Conservation (phyloP, 2,888 invertebrate species). For the Cordilura impudica region DNA sequence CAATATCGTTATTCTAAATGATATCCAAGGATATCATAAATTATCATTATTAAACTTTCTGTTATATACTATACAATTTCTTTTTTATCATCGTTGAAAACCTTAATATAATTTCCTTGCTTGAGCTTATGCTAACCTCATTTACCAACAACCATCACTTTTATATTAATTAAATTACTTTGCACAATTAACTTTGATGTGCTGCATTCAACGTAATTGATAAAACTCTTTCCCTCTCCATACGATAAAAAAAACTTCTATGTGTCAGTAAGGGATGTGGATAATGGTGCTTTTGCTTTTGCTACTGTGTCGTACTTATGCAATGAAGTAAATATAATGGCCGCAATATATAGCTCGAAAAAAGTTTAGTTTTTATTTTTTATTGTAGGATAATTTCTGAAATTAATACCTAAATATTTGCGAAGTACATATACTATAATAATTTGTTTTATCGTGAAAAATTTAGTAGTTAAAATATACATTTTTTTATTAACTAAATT, state of each 20-base stretch:
- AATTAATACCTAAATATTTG: too few relatives aligned
- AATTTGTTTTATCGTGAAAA: too few relatives aligned
- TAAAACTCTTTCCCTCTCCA: slow-evolving; percentile 34
- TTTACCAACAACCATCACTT: neutral
- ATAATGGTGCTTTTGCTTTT: neutral
- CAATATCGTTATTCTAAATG: too few relatives aligned
- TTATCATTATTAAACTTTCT: too few relatives aligned
- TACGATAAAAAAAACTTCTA: neutral
- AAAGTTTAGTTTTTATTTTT: slow-evolving; percentile 7
- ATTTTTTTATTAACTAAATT: too few relatives aligned
- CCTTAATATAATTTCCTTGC: neutral
- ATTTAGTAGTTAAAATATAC: too few relatives aligned
- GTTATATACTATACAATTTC: too few relatives aligned
- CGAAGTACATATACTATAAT: too few relatives aligned
- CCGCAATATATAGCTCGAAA: neutral
- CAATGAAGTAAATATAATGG: slow-evolving; percentile 1
- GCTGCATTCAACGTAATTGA: slow-evolving; percentile 72
- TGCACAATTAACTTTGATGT: slow-evolving; percentile 70
- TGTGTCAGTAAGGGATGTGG: neutral
- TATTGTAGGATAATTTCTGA: too few relatives aligned
- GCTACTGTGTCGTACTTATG: neutral
- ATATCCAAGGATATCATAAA: too few relatives aligned
- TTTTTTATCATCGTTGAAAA: neutral
- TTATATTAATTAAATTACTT: slow-evolving; percentile 70
- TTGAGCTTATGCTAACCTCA: neutral